A percentile compares a stretch with the other conserved stretches of the same genome.
Conservation (phyloP, 2,888 invertebrate species). For the Melinaea menophilus region DNA sequence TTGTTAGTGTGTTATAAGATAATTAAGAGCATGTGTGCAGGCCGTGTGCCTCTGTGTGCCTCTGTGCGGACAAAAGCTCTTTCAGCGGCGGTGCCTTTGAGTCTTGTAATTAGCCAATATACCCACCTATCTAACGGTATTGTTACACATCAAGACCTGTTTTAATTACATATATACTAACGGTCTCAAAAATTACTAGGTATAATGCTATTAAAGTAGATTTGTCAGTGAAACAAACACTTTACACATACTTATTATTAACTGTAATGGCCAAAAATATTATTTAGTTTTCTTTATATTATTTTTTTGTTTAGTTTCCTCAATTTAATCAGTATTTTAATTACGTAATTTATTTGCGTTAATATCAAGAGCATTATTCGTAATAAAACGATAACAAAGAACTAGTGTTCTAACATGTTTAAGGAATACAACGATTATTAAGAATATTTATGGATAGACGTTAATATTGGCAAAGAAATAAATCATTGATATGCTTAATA, state of each 20-base stretch:
- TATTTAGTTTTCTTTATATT: too few species aligned
- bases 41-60: slow-evolving; percentile 43
- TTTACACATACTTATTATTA: too few species aligned
- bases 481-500: too few species aligned
- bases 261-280: too few species aligned
- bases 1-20: slow-evolving; percentile 53
- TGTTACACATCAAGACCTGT: background rate
- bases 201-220: too few species aligned
- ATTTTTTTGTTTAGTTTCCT: too few species aligned
- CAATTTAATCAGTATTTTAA: too few species aligned
- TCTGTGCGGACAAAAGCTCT: slow-evolving; percentile 54
- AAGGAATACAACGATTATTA: background rate
- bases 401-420: slow-evolving; percentile 9
- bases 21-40: slow-evolving; percentile 60
- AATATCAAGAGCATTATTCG: slow-evolving; percentile 8
- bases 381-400: slow-evolving; percentile 28
- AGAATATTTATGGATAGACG: background rate
- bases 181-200: background rate
- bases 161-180: background rate
- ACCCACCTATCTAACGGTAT: slow-evolving; percentile 7
- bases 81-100: slow-evolving; percentile 65
- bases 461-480: too few species aligned
- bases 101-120: slow-evolving; percentile 26
- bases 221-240: too few species aligned
- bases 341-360: background rate